These are phyloP conservation scores for Pygoscelis antarcticus DNA, from an alignment of 2,113 vertebrate species.

Conservation along the genomic window DNA sequence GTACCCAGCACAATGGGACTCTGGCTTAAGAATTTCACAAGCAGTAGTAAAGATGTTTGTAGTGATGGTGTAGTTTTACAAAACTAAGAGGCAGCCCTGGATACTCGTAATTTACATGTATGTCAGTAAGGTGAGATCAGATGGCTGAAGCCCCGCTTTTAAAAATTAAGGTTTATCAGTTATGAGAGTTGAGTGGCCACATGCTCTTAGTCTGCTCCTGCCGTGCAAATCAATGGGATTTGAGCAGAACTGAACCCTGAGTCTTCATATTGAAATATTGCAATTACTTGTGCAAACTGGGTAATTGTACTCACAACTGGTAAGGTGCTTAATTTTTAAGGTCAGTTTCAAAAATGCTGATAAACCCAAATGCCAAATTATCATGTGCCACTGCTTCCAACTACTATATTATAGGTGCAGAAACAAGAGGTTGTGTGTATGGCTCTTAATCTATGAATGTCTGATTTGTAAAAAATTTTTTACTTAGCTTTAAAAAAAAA, in stretches of 20 bases:
- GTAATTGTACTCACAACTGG: neutral
- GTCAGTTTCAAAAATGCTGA: neutral
- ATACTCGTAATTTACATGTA: neutral
- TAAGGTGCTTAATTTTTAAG: neutral
- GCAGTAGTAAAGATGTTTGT: neutral
- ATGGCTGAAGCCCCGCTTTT: neutral
- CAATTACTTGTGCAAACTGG: neutral
- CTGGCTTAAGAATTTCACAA: neutral
- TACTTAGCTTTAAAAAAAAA: neutral
- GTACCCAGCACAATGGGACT: neutral
- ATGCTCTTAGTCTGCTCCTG: neutral
- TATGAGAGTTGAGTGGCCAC: neutral
- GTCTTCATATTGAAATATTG: neutral
- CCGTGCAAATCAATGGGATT: neutral
- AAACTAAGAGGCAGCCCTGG: neutral
- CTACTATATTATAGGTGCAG: neutral
- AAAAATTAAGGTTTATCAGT: neutral
- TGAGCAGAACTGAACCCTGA: neutral
- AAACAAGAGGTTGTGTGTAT: neutral
- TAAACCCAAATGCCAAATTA: neutral
- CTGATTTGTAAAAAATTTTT: neutral
- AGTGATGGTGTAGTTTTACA: neutral
- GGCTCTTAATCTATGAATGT: neutral
- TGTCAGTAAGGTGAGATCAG: neutral
- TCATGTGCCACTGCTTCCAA: neutral